A percentile compares a stretch with the other conserved stretches of the same genome.
Conservation (phyloP, 2,113 vertebrate species). For the Myocastor coypus region DNA sequence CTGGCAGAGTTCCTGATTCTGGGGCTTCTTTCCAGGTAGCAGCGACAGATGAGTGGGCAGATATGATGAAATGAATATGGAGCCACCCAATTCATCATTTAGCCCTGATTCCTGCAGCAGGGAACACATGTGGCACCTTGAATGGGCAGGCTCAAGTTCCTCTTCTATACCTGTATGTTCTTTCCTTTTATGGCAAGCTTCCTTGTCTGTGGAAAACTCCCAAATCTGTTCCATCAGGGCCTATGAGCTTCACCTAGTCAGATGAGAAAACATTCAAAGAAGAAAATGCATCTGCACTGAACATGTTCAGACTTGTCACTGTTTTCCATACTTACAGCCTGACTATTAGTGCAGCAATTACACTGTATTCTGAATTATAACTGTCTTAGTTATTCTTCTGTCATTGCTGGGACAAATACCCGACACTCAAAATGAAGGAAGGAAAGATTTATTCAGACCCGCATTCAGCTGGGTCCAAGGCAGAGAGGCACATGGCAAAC, state of each 20-base stretch:
- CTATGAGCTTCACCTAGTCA: not conserved
- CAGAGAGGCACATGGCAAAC: too few species aligned
- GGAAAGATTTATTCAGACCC: too few species aligned
- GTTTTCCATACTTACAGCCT: not conserved
- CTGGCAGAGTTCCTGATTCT: not conserved
- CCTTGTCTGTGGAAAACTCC: not conserved
- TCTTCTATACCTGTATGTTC: not conserved
- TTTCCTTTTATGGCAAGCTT: not conserved
- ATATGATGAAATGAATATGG: not conserved
- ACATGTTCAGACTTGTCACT: not conserved
- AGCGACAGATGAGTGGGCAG: not conserved
- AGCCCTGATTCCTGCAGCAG: not conserved
- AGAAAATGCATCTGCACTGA: not conserved
- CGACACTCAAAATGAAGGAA: too few species aligned
- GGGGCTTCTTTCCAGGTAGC: not conserved
- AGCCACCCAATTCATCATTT: not conserved
- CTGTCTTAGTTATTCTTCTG: not conserved
- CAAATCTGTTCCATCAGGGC: not conserved
- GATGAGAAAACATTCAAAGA: not conserved
- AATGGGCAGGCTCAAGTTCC: too few species aligned
- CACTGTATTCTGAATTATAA: not conserved
- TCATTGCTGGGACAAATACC: too few species aligned
- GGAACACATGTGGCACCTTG: not conserved
- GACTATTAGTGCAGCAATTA: not conserved
- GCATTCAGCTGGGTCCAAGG: too few species aligned